Conservation (phyloP, 2,797 vertebrate species). For the Pipistrellus pygmaeus region DNA sequence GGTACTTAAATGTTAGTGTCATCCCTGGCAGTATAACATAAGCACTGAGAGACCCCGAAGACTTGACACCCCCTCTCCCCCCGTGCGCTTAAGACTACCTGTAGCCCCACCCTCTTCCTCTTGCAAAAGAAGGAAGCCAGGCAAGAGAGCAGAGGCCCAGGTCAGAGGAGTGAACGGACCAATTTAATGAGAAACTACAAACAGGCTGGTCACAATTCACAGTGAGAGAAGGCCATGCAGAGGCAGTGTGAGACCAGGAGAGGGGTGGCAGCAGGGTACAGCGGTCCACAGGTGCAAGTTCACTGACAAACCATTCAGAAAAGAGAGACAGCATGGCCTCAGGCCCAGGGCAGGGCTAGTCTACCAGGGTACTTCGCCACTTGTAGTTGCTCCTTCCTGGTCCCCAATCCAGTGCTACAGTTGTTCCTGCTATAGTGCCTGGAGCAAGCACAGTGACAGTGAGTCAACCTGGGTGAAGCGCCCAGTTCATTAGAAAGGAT, state of each 20-base stretch:
- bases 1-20: background rate
- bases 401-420: background rate
- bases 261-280: conserved; percentile 48
- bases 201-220: conserved; percentile 73
- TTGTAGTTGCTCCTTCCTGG: conserved; percentile 49
- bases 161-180: conserved; percentile 63
- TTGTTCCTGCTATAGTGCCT: background rate
- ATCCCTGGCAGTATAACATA: background rate
- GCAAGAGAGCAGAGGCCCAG: conserved; percentile 70
- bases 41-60: background rate
- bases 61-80: no score
- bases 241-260: conserved; percentile 62
- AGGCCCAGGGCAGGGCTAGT: conserved; percentile 39
- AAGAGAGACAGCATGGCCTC: conserved; percentile 37
- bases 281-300: conserved; percentile 49
- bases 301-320: conserved; percentile 54
- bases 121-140: conserved; percentile 77
- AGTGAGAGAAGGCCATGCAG: conserved; percentile 78
- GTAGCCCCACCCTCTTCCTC: conserved; percentile 55
- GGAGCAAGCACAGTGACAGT: background rate
- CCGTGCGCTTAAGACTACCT: background rate
- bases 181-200: conserved; percentile 82
- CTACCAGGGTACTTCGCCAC: background rate
- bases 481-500: background rate
- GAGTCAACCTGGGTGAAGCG: background rate